Evolutionary conservation across 2,888 invertebrate genomes (phyloP).

Genomic region (Drosophila sordidapex): DNA sequence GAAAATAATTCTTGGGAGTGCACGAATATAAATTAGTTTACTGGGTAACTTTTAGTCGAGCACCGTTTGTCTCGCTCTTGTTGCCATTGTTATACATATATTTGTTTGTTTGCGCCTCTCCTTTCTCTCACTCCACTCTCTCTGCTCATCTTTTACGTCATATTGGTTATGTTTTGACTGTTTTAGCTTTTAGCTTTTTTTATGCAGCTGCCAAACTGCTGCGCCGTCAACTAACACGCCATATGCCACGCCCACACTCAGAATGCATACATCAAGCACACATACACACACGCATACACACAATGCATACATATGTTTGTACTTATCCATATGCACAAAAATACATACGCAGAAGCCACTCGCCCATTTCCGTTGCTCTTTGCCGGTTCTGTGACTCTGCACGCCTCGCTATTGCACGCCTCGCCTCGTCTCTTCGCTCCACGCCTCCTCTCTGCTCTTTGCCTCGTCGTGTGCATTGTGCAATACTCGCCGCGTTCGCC

Average conservation of each 20-base stretch:
- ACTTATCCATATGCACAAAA: slow-evolving; percentile 7
- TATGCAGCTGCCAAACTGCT: slow-evolving; percentile 51
- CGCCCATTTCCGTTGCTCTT: slow-evolving; percentile 61
- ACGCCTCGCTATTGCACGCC: slow-evolving; percentile 4
- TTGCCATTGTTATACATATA: slow-evolving; percentile 25
- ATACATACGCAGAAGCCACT: slow-evolving; percentile 9
- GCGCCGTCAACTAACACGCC: slow-evolving; percentile 39
- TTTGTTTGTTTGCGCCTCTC: neutral
- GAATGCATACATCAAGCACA: slow-evolving; percentile 19
- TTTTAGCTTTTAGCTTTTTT: slow-evolving; percentile 28
- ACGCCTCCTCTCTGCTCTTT: neutral
- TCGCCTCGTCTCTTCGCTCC: neutral
- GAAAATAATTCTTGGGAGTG: neutral
- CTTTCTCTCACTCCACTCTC: neutral
- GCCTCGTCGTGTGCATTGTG: slow-evolving; percentile 43
- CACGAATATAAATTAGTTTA: neutral
- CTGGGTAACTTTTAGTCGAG: neutral
- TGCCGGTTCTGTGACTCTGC: slow-evolving; percentile 35
- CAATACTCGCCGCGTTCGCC: slow-evolving; percentile 60
- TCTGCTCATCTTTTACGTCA: slow-evolving; percentile 20
- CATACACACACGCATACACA: slow-evolving; percentile 4
- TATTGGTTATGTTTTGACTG: slow-evolving; percentile 34
- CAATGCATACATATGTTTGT: slow-evolving; percentile 7
- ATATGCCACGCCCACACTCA: slow-evolving; percentile 56
- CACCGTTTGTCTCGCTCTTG: neutral